Percentiles rank a stretch among this genome's conserved stretches.
These are phyloP conservation scores for Microcebus lehilahytsara DNA, from an alignment of 2,113 vertebrate genomes.

Conservation along the genomic window DNA sequence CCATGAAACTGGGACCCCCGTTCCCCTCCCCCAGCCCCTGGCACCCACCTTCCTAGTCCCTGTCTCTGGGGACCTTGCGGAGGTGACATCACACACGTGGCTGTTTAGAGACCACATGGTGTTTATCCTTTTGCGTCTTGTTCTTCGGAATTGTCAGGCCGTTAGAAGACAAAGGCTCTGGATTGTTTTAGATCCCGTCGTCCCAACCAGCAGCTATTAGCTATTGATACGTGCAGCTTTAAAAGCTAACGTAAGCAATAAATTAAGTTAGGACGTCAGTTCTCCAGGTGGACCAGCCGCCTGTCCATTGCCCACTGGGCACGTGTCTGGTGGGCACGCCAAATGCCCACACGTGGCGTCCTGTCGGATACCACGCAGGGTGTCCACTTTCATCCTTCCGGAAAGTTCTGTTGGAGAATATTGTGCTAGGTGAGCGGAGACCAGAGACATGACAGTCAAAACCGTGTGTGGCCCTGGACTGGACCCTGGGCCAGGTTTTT, in stretches of 20 bases:
- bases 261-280: background rate
- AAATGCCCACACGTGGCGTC: no score
- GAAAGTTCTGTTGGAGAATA: background rate
- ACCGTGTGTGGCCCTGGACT: accelerated
- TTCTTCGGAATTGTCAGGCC: background rate
- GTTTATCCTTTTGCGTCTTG: accelerated
- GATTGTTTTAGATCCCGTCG: accelerated
- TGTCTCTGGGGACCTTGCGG: accelerated
- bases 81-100: accelerated
- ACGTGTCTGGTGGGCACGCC: background rate
- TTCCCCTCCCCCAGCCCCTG: accelerated
- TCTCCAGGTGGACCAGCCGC: accelerated
- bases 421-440: background rate
- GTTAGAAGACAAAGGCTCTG: accelerated
- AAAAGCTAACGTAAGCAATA: background rate
- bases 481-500: accelerated
- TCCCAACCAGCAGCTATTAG: background rate
- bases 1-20: accelerated
- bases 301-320: background rate
- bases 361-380: accelerated
- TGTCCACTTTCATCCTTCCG: background rate
- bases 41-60: accelerated
- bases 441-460: accelerated
- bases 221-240: no score
- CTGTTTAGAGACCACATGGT: no score